These are phyloP conservation scores for Chesias legatella DNA, from an alignment of 2,888 invertebrate genomes.

Conservation along the genomic window DNA sequence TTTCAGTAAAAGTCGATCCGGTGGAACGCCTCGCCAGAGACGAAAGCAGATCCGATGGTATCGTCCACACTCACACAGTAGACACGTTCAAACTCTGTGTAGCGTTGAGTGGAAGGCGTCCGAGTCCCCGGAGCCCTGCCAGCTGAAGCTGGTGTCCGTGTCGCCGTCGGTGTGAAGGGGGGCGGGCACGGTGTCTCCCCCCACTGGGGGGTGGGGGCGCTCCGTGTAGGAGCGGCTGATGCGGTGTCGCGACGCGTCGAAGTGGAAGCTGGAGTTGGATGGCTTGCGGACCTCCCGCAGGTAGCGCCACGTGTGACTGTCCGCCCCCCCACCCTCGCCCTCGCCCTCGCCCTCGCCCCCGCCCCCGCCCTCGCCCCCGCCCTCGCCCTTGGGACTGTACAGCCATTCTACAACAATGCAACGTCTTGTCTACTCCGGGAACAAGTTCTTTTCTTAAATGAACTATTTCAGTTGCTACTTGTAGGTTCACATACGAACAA, in stretches of 20 bases:
- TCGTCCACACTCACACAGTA: too few species aligned
- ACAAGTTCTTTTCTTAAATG: too few species aligned
- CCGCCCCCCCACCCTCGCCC: conserved; percentile 42
- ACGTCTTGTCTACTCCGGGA: too few species aligned
- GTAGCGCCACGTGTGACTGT: conserved; percentile 75
- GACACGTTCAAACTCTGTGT: too few species aligned
- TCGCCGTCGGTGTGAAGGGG: conserved; percentile 54
- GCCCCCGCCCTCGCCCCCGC: conserved; percentile 40
- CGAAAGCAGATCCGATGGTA: too few species aligned
- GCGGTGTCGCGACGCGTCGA: conserved; percentile 60
- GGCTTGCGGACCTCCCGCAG: conserved; percentile 67
- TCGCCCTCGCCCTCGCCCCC: too few species aligned
- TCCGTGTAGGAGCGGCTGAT: conserved; percentile 49
- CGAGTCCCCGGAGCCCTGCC: conserved; percentile 57
- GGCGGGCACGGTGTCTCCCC: conserved; percentile 38
- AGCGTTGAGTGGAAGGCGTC: conserved; percentile 6
- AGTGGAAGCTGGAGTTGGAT: conserved; percentile 66
- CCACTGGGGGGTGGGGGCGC: conserved; percentile 40
- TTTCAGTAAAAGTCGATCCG: too few species aligned
- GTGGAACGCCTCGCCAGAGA: too few species aligned
- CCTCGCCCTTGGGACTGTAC: conserved; percentile 62
- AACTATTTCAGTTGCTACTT: too few species aligned
- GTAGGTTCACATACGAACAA: too few species aligned
- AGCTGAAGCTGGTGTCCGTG: conserved; percentile 71
- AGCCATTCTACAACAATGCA: conserved; percentile 66